These are phyloP conservation scores for Hetaerina titia DNA, from an alignment of 2,888 invertebrate species.

Conservation along the genomic window DNA sequence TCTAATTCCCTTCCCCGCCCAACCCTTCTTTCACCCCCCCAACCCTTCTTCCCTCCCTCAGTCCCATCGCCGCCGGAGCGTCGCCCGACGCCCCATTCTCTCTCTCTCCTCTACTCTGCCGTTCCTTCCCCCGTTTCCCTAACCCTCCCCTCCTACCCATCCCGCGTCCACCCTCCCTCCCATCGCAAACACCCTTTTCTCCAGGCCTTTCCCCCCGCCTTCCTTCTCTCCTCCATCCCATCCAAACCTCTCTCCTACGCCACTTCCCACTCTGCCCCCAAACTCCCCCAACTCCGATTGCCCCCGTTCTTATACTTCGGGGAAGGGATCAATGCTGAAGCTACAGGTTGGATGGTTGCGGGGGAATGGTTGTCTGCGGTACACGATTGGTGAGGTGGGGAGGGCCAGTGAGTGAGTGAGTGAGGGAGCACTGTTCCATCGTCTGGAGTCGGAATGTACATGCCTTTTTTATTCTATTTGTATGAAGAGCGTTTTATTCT, in stretches of 20 bases:
- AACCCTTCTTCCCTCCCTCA: not conserved
- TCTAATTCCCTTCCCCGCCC: not conserved
- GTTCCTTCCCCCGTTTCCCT: not conserved
- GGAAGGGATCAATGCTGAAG: constrained; percentile 61
- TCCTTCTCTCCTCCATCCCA: not conserved
- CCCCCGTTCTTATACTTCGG: constrained; percentile 31
- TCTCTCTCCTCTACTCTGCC: not conserved
- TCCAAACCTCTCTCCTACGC: too few species aligned
- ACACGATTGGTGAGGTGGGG: not conserved
- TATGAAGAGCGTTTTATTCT: not conserved
- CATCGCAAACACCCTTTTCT: not conserved
- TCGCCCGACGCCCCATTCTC: constrained; percentile 43
- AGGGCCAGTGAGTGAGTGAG: not conserved
- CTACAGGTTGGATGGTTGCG: constrained; percentile 60
- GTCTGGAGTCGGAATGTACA: not conserved
- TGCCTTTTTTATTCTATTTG: not conserved
- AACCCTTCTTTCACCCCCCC: not conserved
- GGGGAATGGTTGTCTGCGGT: constrained; percentile 8
- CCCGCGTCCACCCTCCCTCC: not conserved
- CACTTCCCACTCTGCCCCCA: not conserved
- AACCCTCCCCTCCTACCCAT: not conserved
- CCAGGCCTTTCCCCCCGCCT: not conserved
- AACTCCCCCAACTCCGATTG: not conserved
- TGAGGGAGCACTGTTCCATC: not conserved
- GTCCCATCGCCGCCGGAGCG: constrained; percentile 45